A percentile compares a stretch with the other conserved stretches of the same genome.
These are phyloP conservation scores for Gonocerus acuteangulatus DNA, from an alignment of 2,888 invertebrate species.

Conservation along the genomic window DNA sequence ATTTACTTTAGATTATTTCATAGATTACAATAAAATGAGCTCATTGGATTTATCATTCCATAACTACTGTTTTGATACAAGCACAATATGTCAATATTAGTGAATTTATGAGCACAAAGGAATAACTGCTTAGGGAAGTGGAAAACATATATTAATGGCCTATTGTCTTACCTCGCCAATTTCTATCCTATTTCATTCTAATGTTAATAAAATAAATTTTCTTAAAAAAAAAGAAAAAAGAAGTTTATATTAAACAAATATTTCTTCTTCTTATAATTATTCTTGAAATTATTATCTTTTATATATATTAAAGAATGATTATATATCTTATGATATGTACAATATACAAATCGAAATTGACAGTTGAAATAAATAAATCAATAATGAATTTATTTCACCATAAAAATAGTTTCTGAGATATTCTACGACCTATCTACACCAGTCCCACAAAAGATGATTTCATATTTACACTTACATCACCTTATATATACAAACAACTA, in stretches of 20 bases:
- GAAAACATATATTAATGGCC: too few relatives aligned
- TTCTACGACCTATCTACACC: slow-evolving; percentile 32
- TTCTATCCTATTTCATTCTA: neutral
- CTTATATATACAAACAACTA: slow-evolving; percentile 23
- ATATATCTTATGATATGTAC: slow-evolving; percentile 27
- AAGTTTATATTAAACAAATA: neutral
- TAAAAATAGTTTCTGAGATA: slow-evolving; percentile 25
- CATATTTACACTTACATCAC: slow-evolving; percentile 12
- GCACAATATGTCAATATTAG: too few relatives aligned
- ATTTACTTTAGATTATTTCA: too few relatives aligned
- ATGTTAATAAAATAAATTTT: neutral
- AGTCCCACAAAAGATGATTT: slow-evolving; percentile 10
- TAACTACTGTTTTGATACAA: too few relatives aligned
- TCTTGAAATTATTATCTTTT: too few relatives aligned
- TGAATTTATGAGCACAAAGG: too few relatives aligned
- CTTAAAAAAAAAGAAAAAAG: neutral
- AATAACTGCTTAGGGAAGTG: too few relatives aligned
- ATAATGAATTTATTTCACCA: neutral
- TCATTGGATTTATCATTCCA: too few relatives aligned
- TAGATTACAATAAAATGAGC: too few relatives aligned
- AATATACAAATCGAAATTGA: slow-evolving; percentile 22
- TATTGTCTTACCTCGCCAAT: too few relatives aligned
- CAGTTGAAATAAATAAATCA: slow-evolving; percentile 3
- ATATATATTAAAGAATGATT: too few relatives aligned
- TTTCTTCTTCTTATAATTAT: neutral